phyloP scores from a whole-genome alignment of 2,888 invertebrate species.

The Callinectes sapidus region DNA sequence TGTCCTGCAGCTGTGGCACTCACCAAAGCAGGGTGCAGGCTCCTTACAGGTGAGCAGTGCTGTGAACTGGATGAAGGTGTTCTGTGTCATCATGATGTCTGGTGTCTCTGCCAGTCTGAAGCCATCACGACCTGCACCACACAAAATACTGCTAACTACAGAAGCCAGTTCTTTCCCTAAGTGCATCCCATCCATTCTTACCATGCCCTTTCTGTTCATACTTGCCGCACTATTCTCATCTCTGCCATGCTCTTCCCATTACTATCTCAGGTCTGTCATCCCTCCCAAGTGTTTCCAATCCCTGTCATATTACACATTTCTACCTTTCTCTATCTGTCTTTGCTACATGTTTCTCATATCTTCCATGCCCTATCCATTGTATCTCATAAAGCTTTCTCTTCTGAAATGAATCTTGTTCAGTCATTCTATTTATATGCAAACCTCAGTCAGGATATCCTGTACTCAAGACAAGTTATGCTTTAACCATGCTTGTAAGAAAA shows the following conservation, averaged over 20 bases:
- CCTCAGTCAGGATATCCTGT: too few species aligned
- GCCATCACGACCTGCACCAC: slow-evolving; percentile 72
- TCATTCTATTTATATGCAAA: too few species aligned
- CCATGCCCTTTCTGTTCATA: neutral
- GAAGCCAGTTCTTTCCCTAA: too few species aligned
- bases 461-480: too few species aligned
- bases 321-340: too few species aligned
- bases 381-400: neutral
- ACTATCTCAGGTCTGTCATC: neutral
- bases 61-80: slow-evolving; percentile 76
- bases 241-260: neutral
- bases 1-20: neutral
- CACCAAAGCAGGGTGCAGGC: slow-evolving; percentile 75
- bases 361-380: neutral
- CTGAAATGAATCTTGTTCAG: too few species aligned
- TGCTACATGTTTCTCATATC: neutral
- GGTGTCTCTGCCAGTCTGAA: slow-evolving; percentile 76
- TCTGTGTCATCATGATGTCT: slow-evolving; percentile 75
- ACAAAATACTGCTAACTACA: neutral
- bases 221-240: neutral
- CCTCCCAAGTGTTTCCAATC: neutral
- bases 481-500: too few species aligned
- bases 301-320: neutral
- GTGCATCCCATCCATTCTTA: too few species aligned
- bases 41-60: slow-evolving; percentile 75